phyloP scores from a whole-genome alignment of 2,797 vertebrate genomes.

The Diplodus puntazzo region DNA sequence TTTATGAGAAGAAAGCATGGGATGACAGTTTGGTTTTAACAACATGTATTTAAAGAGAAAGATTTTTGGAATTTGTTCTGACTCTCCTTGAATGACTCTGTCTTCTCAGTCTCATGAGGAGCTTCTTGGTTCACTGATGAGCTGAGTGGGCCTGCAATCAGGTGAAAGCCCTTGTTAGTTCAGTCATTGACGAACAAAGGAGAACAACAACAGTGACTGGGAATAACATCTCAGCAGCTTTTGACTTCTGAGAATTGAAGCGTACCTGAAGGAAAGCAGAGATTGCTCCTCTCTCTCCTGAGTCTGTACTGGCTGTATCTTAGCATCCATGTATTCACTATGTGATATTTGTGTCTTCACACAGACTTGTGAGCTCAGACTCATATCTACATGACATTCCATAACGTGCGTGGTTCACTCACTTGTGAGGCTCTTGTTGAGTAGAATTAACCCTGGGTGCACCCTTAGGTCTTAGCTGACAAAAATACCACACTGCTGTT shows the following conservation, averaged over 20 bases:
- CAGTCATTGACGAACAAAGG: constrained; percentile 2
- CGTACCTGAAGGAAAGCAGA: constrained; percentile 12
- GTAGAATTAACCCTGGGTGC: constrained; percentile 38
- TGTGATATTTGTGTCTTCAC: constrained; percentile 65
- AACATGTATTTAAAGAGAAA: not conserved
- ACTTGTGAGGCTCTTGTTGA: constrained; percentile 28
- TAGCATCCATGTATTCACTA: constrained; percentile 11
- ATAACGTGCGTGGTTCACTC: constrained; percentile 16
- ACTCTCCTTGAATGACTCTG: not conserved
- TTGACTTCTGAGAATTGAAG: constrained; percentile 21
- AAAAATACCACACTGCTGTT: constrained; percentile 65
- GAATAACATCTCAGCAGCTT: not conserved
- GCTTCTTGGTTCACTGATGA: constrained; percentile 25
- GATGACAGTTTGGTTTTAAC: too few relatives aligned
- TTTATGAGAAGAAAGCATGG: not conserved
- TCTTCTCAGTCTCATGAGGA: constrained; percentile 20
- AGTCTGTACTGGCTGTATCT: not conserved
- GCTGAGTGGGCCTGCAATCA: constrained; percentile 28
- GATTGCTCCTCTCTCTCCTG: not conserved
- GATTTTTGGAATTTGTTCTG: not conserved
- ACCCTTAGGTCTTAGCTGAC: constrained; percentile 49
- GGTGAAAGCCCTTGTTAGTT: constrained; percentile 18
- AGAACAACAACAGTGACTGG: not conserved
- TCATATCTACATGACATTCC: constrained; percentile 60
- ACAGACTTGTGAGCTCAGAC: constrained; percentile 40